Conservation (phyloP, 2,888 invertebrate genomes). For the Sepiola atlantica region DNA sequence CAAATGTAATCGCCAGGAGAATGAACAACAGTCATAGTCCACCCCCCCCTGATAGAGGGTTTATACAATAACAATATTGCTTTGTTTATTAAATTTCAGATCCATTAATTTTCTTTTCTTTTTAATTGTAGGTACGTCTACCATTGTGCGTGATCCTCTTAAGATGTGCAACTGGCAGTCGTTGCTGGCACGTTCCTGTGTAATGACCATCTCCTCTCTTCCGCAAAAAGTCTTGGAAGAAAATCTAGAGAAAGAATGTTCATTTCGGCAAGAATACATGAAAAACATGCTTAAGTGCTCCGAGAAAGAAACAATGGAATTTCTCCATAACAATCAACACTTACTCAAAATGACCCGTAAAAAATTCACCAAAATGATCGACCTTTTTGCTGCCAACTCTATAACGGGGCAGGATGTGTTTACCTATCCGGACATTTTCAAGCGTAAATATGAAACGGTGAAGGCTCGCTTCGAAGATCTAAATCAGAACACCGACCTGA, state of each 20-base stretch:
- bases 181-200: background rate
- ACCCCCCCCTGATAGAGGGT: too few relatives aligned
- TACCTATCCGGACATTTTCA: constrained; percentile 24
- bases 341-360: background rate
- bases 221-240: background rate
- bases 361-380: background rate
- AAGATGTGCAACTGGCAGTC: background rate
- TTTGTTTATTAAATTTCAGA: too few relatives aligned
- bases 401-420: background rate
- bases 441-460: constrained; percentile 14
- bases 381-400: background rate
- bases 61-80: too few relatives aligned
- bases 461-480: background rate
- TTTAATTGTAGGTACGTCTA: background rate
- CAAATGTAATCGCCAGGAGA: too few relatives aligned
- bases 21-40: too few relatives aligned
- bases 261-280: background rate
- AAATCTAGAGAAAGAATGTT: background rate
- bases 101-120: background rate
- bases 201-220: background rate
- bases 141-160: background rate
- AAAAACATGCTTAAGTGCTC: background rate
- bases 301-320: background rate
- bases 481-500: background rate
- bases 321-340: background rate